Evolutionary conservation across 2,113 vertebrate species (phyloP).

Genomic region (Mustelus asterias): DNA sequence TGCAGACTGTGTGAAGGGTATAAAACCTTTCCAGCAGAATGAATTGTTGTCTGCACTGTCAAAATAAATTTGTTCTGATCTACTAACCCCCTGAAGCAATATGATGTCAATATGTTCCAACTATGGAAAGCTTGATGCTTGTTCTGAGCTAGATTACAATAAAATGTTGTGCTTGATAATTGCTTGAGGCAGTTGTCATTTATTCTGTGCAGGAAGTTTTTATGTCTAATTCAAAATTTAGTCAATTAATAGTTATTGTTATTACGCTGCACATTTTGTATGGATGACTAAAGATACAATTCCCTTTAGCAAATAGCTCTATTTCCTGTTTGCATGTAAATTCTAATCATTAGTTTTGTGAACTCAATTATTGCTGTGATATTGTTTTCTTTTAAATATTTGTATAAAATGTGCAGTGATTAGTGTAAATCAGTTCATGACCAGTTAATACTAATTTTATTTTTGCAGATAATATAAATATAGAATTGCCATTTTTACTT

Average conservation of each 20-base stretch:
- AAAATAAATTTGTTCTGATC: conserved; percentile 28
- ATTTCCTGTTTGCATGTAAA: not conserved
- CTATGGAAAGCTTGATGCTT: not conserved
- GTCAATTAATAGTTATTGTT: conserved; percentile 2
- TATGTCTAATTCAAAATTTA: conserved; percentile 3
- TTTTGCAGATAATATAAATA: not conserved
- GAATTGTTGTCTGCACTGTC: not conserved
- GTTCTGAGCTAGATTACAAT: not conserved
- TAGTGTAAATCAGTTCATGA: not conserved
- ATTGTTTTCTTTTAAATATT: not conserved
- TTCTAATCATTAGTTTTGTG: not conserved
- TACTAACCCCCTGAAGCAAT: not conserved
- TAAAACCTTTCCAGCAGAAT: not conserved
- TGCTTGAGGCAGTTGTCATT: not conserved
- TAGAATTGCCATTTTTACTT: not conserved
- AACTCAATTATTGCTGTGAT: not conserved
- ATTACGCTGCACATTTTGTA: not conserved
- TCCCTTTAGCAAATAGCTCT: not conserved
- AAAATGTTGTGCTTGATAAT: not conserved
- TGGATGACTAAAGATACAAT: not conserved
- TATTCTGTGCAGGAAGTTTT: not conserved
- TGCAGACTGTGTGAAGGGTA: not conserved
- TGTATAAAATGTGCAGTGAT: not conserved
- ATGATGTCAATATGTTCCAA: not conserved
- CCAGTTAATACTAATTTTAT: not conserved